Evolutionary conservation across 2,797 vertebrate species (phyloP).

Genomic region (Mustela erminea): DNA sequence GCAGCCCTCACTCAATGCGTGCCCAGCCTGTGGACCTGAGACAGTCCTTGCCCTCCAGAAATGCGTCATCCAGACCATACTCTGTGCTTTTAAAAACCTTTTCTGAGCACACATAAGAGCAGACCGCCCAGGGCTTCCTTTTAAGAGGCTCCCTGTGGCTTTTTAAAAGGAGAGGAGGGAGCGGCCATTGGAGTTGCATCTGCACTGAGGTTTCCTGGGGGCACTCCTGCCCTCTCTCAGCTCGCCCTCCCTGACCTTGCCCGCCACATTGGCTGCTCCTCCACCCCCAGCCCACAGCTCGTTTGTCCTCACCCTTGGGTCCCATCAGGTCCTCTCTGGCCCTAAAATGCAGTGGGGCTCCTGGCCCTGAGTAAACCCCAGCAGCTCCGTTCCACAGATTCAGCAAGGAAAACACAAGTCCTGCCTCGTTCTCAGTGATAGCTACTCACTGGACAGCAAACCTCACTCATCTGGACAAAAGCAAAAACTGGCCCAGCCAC

Average conservation of each 20-base stretch:
- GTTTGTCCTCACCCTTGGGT: neutral
- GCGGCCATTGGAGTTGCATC: no score
- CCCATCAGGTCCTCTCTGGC: neutral
- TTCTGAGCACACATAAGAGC: neutral
- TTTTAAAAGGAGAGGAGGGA: neutral
- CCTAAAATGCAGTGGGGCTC: neutral
- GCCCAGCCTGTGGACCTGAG: rapidly evolving
- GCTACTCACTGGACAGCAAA: neutral
- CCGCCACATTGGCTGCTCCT: neutral
- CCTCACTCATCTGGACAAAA: neutral
- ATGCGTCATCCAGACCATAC: neutral
- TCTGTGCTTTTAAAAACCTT: neutral
- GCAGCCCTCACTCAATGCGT: neutral
- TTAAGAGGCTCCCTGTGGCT: neutral
- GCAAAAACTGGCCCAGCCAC: neutral
- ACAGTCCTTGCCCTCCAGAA: neutral
- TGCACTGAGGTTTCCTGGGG: no score
- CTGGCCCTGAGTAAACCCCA: neutral
- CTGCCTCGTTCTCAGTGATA: no score
- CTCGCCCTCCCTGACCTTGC: no score
- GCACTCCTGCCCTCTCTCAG: no score
- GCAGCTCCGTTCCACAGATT: neutral
- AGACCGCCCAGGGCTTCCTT: no score
- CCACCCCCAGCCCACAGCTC: neutral
- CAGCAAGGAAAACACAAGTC: rapidly evolving